Conservation (phyloP, 2,888 invertebrate genomes). For the Piscicola geometra region DNA sequence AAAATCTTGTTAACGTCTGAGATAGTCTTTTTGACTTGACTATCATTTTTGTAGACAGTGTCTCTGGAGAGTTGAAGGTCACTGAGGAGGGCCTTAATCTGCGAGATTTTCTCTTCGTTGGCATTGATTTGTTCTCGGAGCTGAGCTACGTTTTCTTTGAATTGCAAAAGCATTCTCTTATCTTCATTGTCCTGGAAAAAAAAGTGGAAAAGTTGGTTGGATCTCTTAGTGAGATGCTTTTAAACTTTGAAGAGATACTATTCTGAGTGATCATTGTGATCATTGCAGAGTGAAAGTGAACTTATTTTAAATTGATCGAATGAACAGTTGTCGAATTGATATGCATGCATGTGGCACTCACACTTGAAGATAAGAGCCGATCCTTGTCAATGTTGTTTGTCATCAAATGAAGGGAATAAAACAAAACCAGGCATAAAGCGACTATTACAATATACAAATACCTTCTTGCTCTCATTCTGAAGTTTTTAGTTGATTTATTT, state of each 20-base stretch:
- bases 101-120: constrained; percentile 22
- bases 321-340: background rate
- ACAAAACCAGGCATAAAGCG: constrained; percentile 26
- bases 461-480: constrained; percentile 8
- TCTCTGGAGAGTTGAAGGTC: background rate
- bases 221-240: too few relatives aligned
- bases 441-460: constrained; percentile 2
- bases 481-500: too few relatives aligned
- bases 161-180: constrained; percentile 4
- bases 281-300: too few relatives aligned
- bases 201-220: too few relatives aligned
- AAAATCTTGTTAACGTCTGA: too few relatives aligned
- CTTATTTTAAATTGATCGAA: background rate
- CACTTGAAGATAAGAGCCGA: background rate
- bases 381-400: constrained; percentile 29
- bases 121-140: constrained; percentile 21
- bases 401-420: constrained; percentile 25
- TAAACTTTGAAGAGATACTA: too few relatives aligned
- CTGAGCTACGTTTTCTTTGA: constrained; percentile 27
- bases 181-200: constrained; percentile 2
- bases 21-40: too few relatives aligned
- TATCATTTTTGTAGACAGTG: too few relatives aligned
- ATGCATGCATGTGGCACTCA: background rate
- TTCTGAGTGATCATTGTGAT: too few relatives aligned
- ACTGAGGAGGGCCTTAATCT: background rate